phyloP scores from a whole-genome alignment of 2,113 vertebrate species.

The Melospiza georgiana region DNA sequence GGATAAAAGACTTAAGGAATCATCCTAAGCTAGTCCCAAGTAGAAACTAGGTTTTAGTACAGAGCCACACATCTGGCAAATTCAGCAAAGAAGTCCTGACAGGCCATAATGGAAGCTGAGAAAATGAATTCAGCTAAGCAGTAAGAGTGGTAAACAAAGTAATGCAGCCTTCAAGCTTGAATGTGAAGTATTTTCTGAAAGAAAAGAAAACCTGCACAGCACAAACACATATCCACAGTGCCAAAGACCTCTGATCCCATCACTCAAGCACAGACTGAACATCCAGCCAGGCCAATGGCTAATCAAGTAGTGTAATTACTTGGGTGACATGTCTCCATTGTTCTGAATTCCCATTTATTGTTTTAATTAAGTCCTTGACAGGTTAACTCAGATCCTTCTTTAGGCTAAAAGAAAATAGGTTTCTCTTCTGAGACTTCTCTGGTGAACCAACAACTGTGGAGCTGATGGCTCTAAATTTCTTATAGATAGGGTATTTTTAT shows the following conservation, averaged over 20 bases:
- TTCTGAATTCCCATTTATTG: neutral
- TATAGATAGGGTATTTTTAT: neutral
- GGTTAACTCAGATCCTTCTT: neutral
- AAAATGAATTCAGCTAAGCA: neutral
- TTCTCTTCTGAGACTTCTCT: neutral
- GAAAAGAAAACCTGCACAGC: neutral
- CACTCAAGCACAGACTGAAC: neutral
- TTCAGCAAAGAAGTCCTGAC: neutral
- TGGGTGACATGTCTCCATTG: neutral
- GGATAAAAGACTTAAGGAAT: neutral
- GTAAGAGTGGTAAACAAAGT: neutral
- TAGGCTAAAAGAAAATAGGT: neutral
- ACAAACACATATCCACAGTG: neutral
- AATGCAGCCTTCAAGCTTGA: neutral
- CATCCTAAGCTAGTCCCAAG: neutral
- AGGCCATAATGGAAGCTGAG: neutral
- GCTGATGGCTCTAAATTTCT: neutral
- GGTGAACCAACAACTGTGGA: neutral
- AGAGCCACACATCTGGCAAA: neutral
- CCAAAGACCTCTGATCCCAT: neutral
- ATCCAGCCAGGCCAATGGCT: neutral
- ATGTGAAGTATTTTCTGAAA: neutral
- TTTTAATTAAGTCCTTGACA: neutral
- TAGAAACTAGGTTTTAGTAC: neutral
- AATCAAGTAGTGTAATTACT: neutral